These are phyloP conservation scores for Eupelmus urozonus DNA, from an alignment of 2,888 invertebrate species.

Conservation along the genomic window DNA sequence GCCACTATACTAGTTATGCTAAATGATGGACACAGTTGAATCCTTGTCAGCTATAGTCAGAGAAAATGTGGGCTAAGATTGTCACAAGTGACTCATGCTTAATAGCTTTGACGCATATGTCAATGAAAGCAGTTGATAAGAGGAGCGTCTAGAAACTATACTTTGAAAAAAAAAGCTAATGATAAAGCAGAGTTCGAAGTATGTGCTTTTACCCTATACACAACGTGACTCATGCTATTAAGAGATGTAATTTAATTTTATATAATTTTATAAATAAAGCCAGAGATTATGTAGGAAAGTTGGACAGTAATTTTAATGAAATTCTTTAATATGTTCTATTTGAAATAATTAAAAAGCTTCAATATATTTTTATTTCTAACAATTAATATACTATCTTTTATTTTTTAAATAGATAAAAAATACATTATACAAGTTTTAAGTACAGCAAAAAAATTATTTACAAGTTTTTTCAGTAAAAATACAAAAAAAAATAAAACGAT, in stretches of 20 bases:
- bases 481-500: no score
- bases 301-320: no score
- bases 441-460: no score
- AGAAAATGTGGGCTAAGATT: slow-evolving; percentile 28
- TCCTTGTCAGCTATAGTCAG: slow-evolving; percentile 19
- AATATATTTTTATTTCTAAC: neutral
- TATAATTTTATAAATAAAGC: neutral
- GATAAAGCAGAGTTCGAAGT: slow-evolving; percentile 39
- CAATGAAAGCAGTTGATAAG: slow-evolving; percentile 49
- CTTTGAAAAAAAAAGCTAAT: slow-evolving; percentile 36
- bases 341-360: neutral
- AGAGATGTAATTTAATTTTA: slow-evolving; percentile 3
- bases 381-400: neutral
- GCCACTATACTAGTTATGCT: slow-evolving; percentile 25
- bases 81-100: slow-evolving; percentile 47
- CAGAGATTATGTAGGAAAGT: no score
- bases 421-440: no score
- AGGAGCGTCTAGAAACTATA: slow-evolving; percentile 29
- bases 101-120: slow-evolving; percentile 42
- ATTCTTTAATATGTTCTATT: neutral
- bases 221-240: slow-evolving; percentile 19
- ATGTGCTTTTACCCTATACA: neutral
- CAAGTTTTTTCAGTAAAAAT: no score
- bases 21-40: slow-evolving; percentile 21
- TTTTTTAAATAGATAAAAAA: neutral